These are phyloP conservation scores for Apogon hyalosoma DNA, from an alignment of 2,797 vertebrate genomes.

Conservation along the genomic window DNA sequence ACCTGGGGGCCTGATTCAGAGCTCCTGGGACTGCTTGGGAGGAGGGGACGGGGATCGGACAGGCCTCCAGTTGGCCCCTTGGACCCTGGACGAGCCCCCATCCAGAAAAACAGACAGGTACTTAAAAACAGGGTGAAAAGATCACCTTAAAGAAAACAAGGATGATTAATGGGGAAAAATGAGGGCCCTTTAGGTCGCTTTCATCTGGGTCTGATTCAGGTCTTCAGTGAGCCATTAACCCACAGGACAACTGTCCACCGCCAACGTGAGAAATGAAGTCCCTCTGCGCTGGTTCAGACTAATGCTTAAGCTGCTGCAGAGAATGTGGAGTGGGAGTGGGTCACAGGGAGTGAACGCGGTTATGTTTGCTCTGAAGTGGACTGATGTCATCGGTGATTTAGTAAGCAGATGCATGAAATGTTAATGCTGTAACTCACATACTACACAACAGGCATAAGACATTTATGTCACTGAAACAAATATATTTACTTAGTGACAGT, in stretches of 20 bases:
- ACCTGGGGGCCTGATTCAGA: conserved; percentile 80
- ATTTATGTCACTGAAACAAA: not conserved
- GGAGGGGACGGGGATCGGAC: conserved; percentile 71
- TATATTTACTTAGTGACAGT: not conserved
- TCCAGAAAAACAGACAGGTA: conserved; percentile 84
- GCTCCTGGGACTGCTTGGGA: conserved; percentile 71
- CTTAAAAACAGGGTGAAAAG: conserved; percentile 87
- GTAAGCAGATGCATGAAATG: conserved; percentile 36
- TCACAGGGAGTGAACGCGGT: conserved; percentile 1
- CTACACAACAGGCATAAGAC: not conserved
- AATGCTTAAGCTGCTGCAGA: conserved; percentile 73
- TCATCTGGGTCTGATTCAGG: conserved; percentile 86
- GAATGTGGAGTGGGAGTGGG: conserved; percentile 32
- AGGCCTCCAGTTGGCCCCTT: conserved; percentile 78
- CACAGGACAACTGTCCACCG: conserved; percentile 85
- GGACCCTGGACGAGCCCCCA: conserved; percentile 81
- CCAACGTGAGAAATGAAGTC: conserved; percentile 85
- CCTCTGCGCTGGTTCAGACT: conserved; percentile 68
- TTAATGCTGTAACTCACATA: conserved; percentile 7
- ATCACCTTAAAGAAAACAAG: conserved; percentile 86
- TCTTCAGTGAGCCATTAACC: conserved; percentile 85
- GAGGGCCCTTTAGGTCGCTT: conserved; percentile 83
- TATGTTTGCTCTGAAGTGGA: conserved; percentile 21
- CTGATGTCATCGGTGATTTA: conserved; percentile 53
- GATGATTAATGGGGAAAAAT: conserved; percentile 87